Evolutionary conservation across 2,797 vertebrate genomes (phyloP), one percentile per base, ranked within the genome.

Genomic region (Cottoperca gobio): DNA sequence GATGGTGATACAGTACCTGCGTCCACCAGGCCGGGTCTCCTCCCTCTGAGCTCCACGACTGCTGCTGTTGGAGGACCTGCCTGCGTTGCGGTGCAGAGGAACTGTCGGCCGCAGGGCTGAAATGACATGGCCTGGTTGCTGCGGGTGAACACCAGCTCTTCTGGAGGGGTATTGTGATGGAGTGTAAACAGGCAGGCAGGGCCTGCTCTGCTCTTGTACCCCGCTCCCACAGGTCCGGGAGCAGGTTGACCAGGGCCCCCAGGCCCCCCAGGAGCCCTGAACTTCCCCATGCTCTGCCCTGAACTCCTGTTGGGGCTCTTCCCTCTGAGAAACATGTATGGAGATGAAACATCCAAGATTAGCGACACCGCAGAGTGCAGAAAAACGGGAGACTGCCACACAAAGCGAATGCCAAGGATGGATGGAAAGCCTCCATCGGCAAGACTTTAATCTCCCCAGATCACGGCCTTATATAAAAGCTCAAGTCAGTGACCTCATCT

Each of bases 181-280:
- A 78, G 90, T 91, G 6, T 94, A 93, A 26, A 87, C 82, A 0
- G 95, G 96, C 48, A 98, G 93, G 69, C 97, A 99, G 5, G 96
- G 95, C 60, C 97, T 92, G 0, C 90, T 97, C 88, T 97, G 97
- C 88, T 95, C 95, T 92, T 97, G 96, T 26, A 98, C 97, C 0
- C 98, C 98, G 0, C 93, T 95, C 4, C 95, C 97, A 89, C 98
- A 99, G 67, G 95, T 97, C 73, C 87, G 91, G 0, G 97, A 98
- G 82, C 98, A 99, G 67, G 95, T 91, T 0, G 96, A 95, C 98
- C 97, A 99, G 33, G 96, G 79, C 0, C 96, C 97, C 98, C 98
- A 99, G 55, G 91, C 74, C 0, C 97, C 97, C 97, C 97, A 99
- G 43, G 95, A 88, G 3, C 97, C 96, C 0, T 92, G 90, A 17